Conservation (phyloP, 92 coral and sea anemone genomes). For the Pocillopora meandrina region DNA sequence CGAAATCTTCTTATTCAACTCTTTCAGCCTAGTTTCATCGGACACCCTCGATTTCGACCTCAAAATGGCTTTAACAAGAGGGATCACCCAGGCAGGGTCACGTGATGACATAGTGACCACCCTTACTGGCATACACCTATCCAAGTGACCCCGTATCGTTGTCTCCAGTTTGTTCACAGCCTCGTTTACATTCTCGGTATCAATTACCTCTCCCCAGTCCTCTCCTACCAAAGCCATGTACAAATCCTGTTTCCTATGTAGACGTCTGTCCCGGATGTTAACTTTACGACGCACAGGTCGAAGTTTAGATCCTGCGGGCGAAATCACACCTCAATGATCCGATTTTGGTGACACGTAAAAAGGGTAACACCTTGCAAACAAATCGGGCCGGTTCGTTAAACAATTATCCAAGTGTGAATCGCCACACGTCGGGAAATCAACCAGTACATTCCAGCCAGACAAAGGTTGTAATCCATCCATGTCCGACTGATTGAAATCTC, state of each 20-base stretch:
- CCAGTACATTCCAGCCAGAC: constrained; percentile 47
- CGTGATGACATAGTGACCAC: constrained; percentile 53
- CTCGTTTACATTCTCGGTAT: background rate
- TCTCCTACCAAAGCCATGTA: background rate
- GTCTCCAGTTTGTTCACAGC: no score
- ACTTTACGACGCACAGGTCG: background rate
- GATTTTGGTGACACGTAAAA: no score
- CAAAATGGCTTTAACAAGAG: constrained; percentile 36
- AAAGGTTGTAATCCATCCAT: background rate
- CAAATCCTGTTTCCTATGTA: background rate
- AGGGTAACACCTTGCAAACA: background rate
- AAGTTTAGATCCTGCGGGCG: no score
- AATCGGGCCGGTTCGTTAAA: background rate
- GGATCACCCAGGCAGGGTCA: constrained; percentile 55
- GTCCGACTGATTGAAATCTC: background rate
- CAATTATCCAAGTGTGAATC: constrained; percentile 16
- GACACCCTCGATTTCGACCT: constrained; percentile 11
- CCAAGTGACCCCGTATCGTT: constrained; percentile 15
- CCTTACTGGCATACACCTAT: constrained; percentile 51
- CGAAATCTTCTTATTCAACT: no score
- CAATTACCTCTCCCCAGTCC: background rate
- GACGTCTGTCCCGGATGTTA: background rate
- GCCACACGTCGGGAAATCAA: constrained; percentile 34
- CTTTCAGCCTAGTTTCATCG: no score
- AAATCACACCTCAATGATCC: no score